phyloP scores from a whole-genome alignment of 2,797 vertebrate genomes.

The Limosa lapponica region DNA sequence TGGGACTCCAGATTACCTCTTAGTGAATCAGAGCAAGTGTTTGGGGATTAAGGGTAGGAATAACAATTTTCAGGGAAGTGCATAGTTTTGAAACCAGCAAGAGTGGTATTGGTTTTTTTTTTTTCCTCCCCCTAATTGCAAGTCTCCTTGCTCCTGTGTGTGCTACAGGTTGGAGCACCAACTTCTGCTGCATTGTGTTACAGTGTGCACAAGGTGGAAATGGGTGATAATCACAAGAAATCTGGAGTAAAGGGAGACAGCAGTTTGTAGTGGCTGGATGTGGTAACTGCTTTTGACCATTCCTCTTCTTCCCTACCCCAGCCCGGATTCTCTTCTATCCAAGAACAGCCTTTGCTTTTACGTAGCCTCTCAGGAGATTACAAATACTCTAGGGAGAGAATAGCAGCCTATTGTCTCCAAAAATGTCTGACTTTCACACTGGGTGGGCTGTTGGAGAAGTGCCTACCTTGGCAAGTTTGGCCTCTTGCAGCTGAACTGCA shows the following conservation, averaged over 20 bases:
- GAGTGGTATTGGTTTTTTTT: neutral
- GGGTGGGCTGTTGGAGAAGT: neutral
- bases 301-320: neutral
- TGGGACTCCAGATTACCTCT: slow-evolving; percentile 5
- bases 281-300: neutral
- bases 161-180: neutral
- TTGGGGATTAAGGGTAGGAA: neutral
- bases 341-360: neutral
- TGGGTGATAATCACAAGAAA: neutral
- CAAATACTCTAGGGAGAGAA: neutral
- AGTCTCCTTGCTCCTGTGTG: neutral
- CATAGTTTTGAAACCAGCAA: slow-evolving; percentile 11
- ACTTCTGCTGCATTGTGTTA: neutral
- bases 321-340: neutral
- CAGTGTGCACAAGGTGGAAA: neutral
- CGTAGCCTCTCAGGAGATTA: slow-evolving; percentile 19
- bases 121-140: neutral
- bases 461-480: neutral
- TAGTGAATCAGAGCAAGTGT: slow-evolving; percentile 2
- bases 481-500: neutral
- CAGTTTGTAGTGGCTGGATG: neutral
- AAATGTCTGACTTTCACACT: neutral
- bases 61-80: slow-evolving; percentile 1
- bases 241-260: neutral
- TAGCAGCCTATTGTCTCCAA: neutral